phyloP scores from a whole-genome alignment of 2,888 invertebrate genomes.

The Napeogenes sylphis region DNA sequence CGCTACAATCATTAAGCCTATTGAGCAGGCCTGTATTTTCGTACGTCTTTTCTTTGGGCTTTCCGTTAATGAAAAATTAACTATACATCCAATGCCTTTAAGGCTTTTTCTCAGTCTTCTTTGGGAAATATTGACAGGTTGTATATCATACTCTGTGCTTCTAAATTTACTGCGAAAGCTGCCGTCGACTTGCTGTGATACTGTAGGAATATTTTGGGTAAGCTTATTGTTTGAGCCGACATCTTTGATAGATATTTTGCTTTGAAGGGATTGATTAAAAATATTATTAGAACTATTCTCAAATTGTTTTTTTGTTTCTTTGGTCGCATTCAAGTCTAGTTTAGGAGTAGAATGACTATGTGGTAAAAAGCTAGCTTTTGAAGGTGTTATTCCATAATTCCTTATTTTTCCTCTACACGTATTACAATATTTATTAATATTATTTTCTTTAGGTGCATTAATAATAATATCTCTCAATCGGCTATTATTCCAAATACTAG shows the following conservation, averaged over 20 bases:
- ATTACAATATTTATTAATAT: slow-evolving; percentile 59
- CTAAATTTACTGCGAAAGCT: slow-evolving; percentile 61
- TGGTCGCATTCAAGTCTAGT: slow-evolving; percentile 33
- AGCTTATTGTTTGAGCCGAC: slow-evolving; percentile 11
- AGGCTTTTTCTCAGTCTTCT: slow-evolving; percentile 68
- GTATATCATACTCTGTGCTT: slow-evolving; percentile 53
- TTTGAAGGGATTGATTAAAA: slow-evolving; percentile 37
- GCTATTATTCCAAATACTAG: slow-evolving; percentile 66
- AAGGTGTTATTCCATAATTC: slow-evolving; percentile 62
- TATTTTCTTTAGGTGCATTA: slow-evolving; percentile 48
- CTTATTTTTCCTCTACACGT: slow-evolving; percentile 69
- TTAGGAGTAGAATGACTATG: slow-evolving; percentile 66
- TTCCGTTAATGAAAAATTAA: slow-evolving; percentile 66
- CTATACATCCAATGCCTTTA: slow-evolving; percentile 68
- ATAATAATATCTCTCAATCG: slow-evolving; percentile 55
- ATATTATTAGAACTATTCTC: slow-evolving; percentile 38
- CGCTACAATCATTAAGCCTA: slow-evolving; percentile 74
- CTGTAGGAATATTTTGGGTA: slow-evolving; percentile 55
- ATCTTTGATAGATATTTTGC: slow-evolving; percentile 19
- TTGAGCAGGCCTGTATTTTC: slow-evolving; percentile 75
- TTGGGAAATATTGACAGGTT: slow-evolving; percentile 46
- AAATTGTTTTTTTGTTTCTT: slow-evolving; percentile 33
- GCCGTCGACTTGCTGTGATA: slow-evolving; percentile 65
- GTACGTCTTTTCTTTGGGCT: slow-evolving; percentile 68
- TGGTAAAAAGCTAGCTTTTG: slow-evolving; percentile 51